These are phyloP conservation scores for Enteromius anoplus DNA, from an alignment of 2,797 vertebrate genomes.

Conservation along the genomic window DNA sequence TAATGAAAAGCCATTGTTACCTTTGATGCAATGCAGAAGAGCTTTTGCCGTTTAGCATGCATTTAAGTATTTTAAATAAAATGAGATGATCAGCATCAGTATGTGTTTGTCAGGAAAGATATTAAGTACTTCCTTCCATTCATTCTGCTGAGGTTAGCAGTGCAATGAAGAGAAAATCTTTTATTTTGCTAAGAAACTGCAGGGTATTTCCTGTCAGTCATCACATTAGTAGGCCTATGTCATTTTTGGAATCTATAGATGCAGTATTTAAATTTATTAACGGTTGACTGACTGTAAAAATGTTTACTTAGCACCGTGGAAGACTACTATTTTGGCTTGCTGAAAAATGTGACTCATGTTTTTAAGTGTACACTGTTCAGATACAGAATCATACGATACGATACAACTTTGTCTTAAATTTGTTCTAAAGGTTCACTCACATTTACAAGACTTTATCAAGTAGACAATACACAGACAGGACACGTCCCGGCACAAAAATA, in stretches of 20 bases:
- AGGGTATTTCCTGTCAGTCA: background rate
- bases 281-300: background rate
- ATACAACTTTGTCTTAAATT: background rate
- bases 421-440: background rate
- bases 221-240: background rate
- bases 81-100: background rate
- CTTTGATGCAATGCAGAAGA: background rate
- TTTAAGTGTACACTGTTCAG: background rate
- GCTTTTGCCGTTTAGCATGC: background rate
- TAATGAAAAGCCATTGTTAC: background rate
- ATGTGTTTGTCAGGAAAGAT: constrained; percentile 5
- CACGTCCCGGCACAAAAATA: background rate
- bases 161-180: background rate
- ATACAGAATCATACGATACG: background rate
- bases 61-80: background rate
- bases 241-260: background rate
- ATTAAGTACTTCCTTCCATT: background rate
- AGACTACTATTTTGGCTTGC: background rate
- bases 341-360: background rate
- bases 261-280: background rate
- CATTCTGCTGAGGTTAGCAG: background rate
- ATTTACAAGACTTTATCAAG: background rate
- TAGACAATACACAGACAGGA: background rate
- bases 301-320: background rate
- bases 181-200: background rate